Evolutionary conservation across 2,888 invertebrate species (phyloP).

Genomic region (Coecobrya sp.): DNA sequence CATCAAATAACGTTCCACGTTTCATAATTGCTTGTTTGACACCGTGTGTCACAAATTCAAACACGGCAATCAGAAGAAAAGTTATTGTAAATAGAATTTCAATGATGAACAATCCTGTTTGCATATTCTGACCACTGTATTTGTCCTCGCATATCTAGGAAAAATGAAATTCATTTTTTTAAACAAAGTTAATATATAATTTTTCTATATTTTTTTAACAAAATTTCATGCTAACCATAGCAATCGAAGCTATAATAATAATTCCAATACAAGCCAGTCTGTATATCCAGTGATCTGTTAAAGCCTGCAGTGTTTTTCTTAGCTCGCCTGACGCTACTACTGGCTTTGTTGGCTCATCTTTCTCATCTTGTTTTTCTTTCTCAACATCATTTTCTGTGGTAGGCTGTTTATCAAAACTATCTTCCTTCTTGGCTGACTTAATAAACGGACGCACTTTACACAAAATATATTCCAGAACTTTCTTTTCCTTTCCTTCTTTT

Average conservation of each 20-base stretch:
- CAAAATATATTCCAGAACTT: constrained; percentile 45
- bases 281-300: too few species aligned
- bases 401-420: too few species aligned
- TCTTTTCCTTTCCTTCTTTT: constrained; percentile 27
- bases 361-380: too few species aligned
- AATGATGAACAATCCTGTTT: constrained; percentile 46
- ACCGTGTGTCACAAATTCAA: constrained; percentile 67
- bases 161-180: not conserved
- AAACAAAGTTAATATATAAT: not conserved
- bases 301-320: too few species aligned
- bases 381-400: too few species aligned
- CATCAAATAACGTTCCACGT: constrained; percentile 80
- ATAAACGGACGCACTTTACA: constrained; percentile 31
- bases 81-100: constrained; percentile 68
- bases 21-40: constrained; percentile 68
- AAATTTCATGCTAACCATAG: too few species aligned
- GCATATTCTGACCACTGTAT: constrained; percentile 42
- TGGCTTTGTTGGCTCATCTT: too few species aligned
- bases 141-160: constrained; percentile 34
- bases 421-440: too few species aligned
- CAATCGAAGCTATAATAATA: too few species aligned
- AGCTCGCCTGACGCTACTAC: too few species aligned
- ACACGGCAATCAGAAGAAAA: constrained; percentile 60
- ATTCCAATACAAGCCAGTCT: too few species aligned
- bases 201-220: too few species aligned